Conservation (phyloP, 2,797 vertebrate genomes). For the Adelosebastes latens region DNA sequence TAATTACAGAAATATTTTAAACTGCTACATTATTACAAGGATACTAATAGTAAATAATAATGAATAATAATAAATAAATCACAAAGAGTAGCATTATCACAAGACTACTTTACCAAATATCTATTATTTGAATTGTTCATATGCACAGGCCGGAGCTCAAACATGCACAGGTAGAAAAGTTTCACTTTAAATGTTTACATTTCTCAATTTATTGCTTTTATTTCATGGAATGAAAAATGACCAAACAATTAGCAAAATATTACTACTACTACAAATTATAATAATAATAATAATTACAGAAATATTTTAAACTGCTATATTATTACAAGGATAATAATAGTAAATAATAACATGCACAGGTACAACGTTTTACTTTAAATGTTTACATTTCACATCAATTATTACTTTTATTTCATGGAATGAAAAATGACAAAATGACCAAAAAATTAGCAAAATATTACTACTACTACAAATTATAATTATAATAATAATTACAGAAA, state of each 20-base stretch:
- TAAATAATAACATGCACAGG: not conserved
- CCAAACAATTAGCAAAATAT: not conserved
- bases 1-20: not conserved
- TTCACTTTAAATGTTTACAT: not conserved
- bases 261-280: not conserved
- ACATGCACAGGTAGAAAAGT: slow-evolving; percentile 67
- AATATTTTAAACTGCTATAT: not conserved
- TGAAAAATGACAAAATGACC: not conserved
- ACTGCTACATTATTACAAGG: not conserved
- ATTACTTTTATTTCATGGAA: not conserved
- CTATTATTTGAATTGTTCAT: not conserved
- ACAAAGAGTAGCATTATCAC: not conserved
- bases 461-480: too few relatives aligned
- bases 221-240: not conserved
- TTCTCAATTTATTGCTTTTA: not conserved
- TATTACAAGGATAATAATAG: not conserved
- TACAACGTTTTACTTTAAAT: too few relatives aligned
- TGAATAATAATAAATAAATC: not conserved
- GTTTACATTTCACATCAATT: not conserved
- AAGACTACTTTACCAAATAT: not conserved
- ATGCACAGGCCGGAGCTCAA: slow-evolving; percentile 47
- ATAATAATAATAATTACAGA: not conserved
- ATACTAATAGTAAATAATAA: not conserved
- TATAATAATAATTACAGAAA: not conserved
- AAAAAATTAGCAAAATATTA: too few relatives aligned